Percentiles rank a stretch among this genome's conserved stretches.
Conservation (phyloP, 2,113 vertebrate genomes). For the Macquaria ambigua region DNA sequence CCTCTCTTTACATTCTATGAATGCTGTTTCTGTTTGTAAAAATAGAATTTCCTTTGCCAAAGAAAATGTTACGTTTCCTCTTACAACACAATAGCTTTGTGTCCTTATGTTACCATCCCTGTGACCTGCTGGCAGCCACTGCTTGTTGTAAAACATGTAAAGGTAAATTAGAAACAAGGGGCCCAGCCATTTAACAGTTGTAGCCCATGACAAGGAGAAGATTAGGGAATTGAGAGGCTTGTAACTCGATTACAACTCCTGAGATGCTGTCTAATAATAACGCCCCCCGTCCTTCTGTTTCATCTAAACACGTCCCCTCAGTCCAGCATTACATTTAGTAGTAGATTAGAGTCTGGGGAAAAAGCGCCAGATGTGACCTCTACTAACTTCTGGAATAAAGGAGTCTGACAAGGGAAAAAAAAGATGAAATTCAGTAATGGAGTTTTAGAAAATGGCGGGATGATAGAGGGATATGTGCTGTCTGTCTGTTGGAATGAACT, state of each 20-base stretch:
- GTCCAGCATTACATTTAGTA: slow-evolving; percentile 78
- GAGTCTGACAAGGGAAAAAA: slow-evolving; percentile 46
- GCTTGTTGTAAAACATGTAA: slow-evolving; percentile 73
- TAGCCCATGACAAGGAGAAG: slow-evolving; percentile 79
- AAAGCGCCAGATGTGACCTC: slow-evolving; percentile 79
- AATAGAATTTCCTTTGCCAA: slow-evolving; percentile 75
- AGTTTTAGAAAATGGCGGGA: slow-evolving; percentile 64
- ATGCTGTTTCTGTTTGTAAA: slow-evolving; percentile 61
- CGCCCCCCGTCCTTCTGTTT: slow-evolving; percentile 67
- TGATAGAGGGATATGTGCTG: slow-evolving; percentile 63
- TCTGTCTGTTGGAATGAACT: slow-evolving; percentile 70
- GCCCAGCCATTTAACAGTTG: slow-evolving; percentile 77
- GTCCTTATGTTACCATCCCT: slow-evolving; percentile 48
- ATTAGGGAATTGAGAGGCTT: slow-evolving; percentile 82
- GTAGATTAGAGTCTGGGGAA: slow-evolving; percentile 76
- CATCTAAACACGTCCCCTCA: slow-evolving; percentile 69
- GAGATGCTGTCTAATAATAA: slow-evolving; percentile 78
- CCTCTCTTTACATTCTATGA: slow-evolving; percentile 49
- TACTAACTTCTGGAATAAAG: slow-evolving; percentile 69
- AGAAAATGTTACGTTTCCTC: slow-evolving; percentile 74
- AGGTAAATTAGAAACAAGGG: slow-evolving; percentile 75
- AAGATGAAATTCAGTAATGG: slow-evolving; percentile 61
- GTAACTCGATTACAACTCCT: slow-evolving; percentile 82
- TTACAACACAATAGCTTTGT: slow-evolving; percentile 71
- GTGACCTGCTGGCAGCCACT: slow-evolving; percentile 55